Evolutionary conservation across 2,888 invertebrate species (phyloP), one percentile per base, ranked within the genome.

Genomic region (Acrobasis suavella): DNA sequence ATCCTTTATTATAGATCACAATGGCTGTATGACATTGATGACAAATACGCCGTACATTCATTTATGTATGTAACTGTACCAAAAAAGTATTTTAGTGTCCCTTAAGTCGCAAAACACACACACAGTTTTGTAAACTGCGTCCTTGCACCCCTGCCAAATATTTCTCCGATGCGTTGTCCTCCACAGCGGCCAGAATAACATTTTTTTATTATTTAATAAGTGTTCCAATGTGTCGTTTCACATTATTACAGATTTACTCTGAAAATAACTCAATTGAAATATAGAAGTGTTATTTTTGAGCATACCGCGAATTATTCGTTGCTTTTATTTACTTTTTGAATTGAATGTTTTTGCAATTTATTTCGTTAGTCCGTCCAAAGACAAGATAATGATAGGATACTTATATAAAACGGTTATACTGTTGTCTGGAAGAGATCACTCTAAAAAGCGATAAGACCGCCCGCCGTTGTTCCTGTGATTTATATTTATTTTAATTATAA

Each of bases 71-170:
- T 3, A 22, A 22, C 59, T 39, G 59, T 50, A 60, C 37, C 39
- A 17, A 52, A 51, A 51, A 5, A 22, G n/a, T 62, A 55, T 62
- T 62, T 61, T 55, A 16, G 55, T 39, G 17, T 60, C 5, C 46
- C 49, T 55, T n/a, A 38, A 60, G 39, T 52, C 14, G 9, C 51
- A 12, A 60, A 52, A 12, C n/a, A 22, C n/a, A 38, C 9, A n/a
- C n/a, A n/a, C n/a, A 22, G 56, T 62, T 61, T 55, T 62, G 16
- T 59, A 58, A 60, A 51, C 59, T 62, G 67, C 70, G 85, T 78
- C 85, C 85, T 87, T 81, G 87, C 73, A 64, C 65, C 65, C 70
- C 69, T 82, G 87, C 89, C 87, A 86, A 87, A 85, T 86, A 79
- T 85, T 80, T 73, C 65, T 61, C 67, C 68, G 70, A 76, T 86